phyloP scores from a whole-genome alignment of 2,113 vertebrate species.

The Petroica traversi region DNA sequence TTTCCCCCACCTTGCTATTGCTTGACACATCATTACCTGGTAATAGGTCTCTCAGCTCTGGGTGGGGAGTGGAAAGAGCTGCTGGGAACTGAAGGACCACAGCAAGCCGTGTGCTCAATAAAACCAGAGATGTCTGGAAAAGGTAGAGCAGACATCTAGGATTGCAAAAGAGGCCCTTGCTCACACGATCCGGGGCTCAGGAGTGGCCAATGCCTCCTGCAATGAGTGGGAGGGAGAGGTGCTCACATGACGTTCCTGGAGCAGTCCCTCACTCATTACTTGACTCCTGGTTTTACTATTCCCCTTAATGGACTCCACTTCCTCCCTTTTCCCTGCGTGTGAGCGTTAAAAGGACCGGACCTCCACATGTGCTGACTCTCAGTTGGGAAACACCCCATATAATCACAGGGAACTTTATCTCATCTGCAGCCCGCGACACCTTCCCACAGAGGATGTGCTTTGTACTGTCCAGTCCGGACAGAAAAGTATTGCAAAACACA shows the following conservation, averaged over 20 bases:
- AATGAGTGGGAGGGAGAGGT: neutral
- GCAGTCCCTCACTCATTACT: neutral
- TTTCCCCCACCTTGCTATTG: neutral
- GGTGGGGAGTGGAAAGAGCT: slow-evolving; percentile 35
- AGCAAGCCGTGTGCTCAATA: slow-evolving; percentile 7
- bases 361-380: slow-evolving; percentile 32
- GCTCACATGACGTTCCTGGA: neutral
- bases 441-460: slow-evolving; percentile 47
- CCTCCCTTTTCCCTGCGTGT: neutral
- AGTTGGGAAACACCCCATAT: slow-evolving; percentile 22
- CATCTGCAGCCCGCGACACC: slow-evolving; percentile 36
- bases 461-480: slow-evolving; percentile 11
- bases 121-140: slow-evolving; percentile 66
- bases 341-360: neutral
- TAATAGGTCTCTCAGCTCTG: slow-evolving; percentile 56
- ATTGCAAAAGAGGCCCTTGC: slow-evolving; percentile 61
- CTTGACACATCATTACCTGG: slow-evolving; percentile 59
- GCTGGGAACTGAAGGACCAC: slow-evolving; percentile 42
- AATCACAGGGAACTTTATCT: slow-evolving; percentile 42
- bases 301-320: slow-evolving; percentile 46
- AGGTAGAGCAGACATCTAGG: slow-evolving; percentile 53
- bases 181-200: neutral
- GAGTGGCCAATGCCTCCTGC: slow-evolving; percentile 1
- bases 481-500: slow-evolving; percentile 28
- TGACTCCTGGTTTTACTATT: slow-evolving; percentile 56